Evolutionary conservation across 2,113 vertebrate species (phyloP).

Genomic region (Hippocampus guttulatus): DNA sequence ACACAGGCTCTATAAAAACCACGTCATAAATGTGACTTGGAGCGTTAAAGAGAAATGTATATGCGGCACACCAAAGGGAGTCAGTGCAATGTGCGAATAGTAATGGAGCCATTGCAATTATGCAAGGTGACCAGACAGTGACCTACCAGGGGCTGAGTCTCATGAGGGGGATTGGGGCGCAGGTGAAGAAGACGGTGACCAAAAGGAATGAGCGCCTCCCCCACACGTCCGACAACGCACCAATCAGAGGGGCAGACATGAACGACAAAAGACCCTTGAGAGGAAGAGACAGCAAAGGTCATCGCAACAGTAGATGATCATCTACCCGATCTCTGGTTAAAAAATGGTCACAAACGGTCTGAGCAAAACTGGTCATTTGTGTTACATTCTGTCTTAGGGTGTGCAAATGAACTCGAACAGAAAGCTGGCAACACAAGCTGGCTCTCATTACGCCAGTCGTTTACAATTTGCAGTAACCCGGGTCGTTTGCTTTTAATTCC

Average conservation of each 20-base stretch:
- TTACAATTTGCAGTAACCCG: too few relatives aligned
- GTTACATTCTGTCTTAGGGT: not conserved
- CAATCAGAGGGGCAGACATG: conserved; percentile 86
- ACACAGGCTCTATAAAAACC: not conserved
- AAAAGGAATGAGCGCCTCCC: conserved; percentile 83
- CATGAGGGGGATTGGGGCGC: conserved; percentile 86
- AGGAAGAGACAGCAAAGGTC: conserved; percentile 2
- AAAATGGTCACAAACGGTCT: not conserved
- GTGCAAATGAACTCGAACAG: too few relatives aligned
- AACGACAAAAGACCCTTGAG: conserved; percentile 86
- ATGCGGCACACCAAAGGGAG: not conserved
- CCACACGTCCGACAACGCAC: conserved; percentile 86
- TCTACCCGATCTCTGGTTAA: not conserved
- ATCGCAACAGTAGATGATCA: not conserved
- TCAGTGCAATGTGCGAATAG: not conserved
- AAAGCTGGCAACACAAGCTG: too few relatives aligned
- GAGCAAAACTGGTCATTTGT: not conserved
- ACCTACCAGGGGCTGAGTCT: conserved; percentile 84
- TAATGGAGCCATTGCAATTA: not conserved
- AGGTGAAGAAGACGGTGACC: conserved; percentile 88
- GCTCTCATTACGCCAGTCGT: too few relatives aligned
- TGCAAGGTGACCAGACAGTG: conserved; percentile 10
- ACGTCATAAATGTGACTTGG: not conserved
- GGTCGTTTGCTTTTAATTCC: too few relatives aligned
- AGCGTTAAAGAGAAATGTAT: not conserved